Base-by-base conservation (phyloP, 2,113 vertebrate genomes). In the Myiozetetes cayanensis region DNA sequence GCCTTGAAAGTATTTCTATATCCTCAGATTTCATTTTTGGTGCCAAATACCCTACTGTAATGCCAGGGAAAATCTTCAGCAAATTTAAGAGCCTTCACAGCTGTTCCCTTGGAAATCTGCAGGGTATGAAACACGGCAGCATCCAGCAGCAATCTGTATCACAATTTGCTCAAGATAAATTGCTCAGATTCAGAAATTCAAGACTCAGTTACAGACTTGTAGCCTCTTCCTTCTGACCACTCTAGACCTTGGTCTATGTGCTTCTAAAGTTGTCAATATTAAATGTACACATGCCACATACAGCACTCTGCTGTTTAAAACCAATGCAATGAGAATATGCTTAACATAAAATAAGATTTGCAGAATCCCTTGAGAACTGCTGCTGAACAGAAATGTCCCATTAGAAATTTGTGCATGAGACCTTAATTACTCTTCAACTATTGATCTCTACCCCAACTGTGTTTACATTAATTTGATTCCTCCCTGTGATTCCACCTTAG, bases 1-100 rank as follows among this genome's bases (percentile, higher is more conserved):
- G 35, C 25, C 61, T 78, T 0, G 0, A 56, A 35, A 49, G 31
- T 73, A 90, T 74, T 94, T 94, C 58, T 82, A 4, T 18, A 72
- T 65, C 49, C 73, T 96, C 76, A 53, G 55, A 53, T 94, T 94
- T 94, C 92, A 50, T 14, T 65, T 61, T 43, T 4, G 0, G 47
- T 87, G 79, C 73, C 88, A 94, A 96, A 85, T 39, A 85, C 25
- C 23, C 8, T 72, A 80, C 85, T 81, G 61, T 81, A 96, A 86
- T 63, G 85, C 39, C 56, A 94, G 28, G 19, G 21, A 52, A 90
- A 88, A 17, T 28, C 73, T 78, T 52, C 41, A 39, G 7, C 1
- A 2, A 62, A 74, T 67, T 77, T 84, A 93, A 83, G 47, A 63
- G 68, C 43, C 76, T 90, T 92, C 52, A 52, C 90, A 96, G 85